phyloP scores from a whole-genome alignment of 2,888 invertebrate genomes.

The Sisyra terminalis region DNA sequence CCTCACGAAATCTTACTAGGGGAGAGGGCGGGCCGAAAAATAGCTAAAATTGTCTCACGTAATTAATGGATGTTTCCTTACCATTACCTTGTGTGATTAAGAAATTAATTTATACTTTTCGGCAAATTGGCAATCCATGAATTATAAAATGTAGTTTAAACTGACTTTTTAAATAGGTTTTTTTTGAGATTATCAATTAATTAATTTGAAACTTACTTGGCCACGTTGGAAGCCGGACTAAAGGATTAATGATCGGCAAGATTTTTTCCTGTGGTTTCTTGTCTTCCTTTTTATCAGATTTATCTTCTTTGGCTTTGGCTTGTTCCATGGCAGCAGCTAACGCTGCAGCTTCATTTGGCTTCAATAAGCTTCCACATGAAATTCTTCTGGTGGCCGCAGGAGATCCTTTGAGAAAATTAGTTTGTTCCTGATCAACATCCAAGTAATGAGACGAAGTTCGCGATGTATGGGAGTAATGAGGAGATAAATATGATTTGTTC shows the following conservation, averaged over 20 bases:
- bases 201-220: conserved; percentile 44
- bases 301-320: conserved; percentile 28
- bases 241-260: conserved; percentile 78
- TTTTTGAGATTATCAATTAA: conserved; percentile 7
- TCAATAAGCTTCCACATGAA: conserved; percentile 79
- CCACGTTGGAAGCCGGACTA: conserved; percentile 77
- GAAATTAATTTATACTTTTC: no score
- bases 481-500: conserved; percentile 15
- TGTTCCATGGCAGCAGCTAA: conserved; percentile 32
- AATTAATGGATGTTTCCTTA: no score
- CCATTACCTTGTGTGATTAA: no score
- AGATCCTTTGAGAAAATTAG: conserved; percentile 51
- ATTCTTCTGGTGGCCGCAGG: conserved; percentile 78
- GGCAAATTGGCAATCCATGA: no score
- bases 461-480: conserved; percentile 15
- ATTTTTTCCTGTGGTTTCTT: conserved; percentile 37
- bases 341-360: conserved; percentile 46
- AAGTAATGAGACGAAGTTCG: conserved; percentile 42
- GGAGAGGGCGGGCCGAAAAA: no score
- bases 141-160: no score
- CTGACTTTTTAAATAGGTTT: no score
- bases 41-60: no score
- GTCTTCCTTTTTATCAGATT: conserved; percentile 23
- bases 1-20: no score
- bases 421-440: conserved; percentile 43